Evolutionary conservation across 2,113 vertebrate species (phyloP).

Genomic region (Festucalex cinctus): DNA sequence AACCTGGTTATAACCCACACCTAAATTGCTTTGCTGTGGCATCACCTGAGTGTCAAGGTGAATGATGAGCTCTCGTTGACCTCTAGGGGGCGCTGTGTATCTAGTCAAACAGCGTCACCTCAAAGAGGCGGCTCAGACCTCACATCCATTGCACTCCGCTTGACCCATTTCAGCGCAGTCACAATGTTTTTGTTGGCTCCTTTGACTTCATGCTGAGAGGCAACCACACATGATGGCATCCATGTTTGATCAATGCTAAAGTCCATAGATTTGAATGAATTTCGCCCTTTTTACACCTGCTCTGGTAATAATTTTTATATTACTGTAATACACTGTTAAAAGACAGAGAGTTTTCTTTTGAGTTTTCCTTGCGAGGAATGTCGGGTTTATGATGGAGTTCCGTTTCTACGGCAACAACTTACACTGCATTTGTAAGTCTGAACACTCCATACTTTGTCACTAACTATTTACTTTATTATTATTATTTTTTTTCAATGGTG

Average conservation of each 20-base stretch:
- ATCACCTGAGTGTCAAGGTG: not conserved
- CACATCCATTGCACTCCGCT: slow-evolving; percentile 48
- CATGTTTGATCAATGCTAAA: not conserved
- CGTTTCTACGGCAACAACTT: too few relatives aligned
- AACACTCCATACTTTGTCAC: too few relatives aligned
- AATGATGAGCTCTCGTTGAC: slow-evolving; percentile 9
- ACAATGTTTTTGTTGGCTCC: slow-evolving; percentile 33
- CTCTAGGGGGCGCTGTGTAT: slow-evolving; percentile 68
- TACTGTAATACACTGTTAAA: too few relatives aligned
- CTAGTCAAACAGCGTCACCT: slow-evolving; percentile 30
- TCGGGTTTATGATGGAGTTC: too few relatives aligned
- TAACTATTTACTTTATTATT: too few relatives aligned
- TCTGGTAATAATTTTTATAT: not conserved
- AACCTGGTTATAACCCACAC: not conserved
- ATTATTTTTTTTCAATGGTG: too few relatives aligned
- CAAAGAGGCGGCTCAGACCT: slow-evolving; percentile 34
- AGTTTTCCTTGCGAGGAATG: too few relatives aligned
- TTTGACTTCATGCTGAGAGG: slow-evolving; percentile 31
- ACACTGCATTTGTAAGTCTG: too few relatives aligned
- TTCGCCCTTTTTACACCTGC: not conserved
- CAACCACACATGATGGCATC: not conserved
- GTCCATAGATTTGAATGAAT: not conserved
- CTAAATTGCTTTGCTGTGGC: not conserved
- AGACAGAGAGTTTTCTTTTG: too few relatives aligned
- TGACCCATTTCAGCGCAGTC: slow-evolving; percentile 57